Percentiles rank a stretch among this genome's conserved stretches.
Conservation (phyloP, 1,140 invertebrate genomes). For the Aporrectodea caliginosa region DNA sequence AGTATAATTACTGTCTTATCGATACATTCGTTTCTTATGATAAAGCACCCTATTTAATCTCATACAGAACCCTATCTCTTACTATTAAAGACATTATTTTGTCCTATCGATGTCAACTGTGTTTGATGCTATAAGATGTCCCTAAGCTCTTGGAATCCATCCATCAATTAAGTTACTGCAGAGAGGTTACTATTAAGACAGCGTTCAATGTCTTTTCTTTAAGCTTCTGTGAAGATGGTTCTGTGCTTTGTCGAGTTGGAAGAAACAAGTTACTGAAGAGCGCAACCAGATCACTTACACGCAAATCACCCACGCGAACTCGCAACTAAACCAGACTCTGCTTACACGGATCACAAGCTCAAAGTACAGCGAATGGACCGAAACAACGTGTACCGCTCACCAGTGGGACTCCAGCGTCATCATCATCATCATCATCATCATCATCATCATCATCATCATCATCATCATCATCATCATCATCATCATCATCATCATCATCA, state of each 20-base stretch:
- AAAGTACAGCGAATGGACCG: not conserved
- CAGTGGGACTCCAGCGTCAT: not conserved
- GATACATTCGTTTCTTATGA: too few species aligned
- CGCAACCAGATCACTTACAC: not conserved
- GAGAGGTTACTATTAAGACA: too few species aligned
- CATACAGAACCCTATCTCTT: too few species aligned
- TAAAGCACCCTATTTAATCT: too few species aligned
- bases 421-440: constrained; percentile 12
- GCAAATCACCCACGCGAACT: not conserved
- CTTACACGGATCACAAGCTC: not conserved
- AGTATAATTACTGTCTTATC: too few species aligned
- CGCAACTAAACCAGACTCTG: not conserved
- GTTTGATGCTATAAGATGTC: too few species aligned
- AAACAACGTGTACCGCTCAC: not conserved
- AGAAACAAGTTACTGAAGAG: not conserved
- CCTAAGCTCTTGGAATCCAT: too few species aligned
- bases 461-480: constrained; percentile 16
- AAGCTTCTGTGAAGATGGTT: too few species aligned
- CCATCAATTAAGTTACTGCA: too few species aligned
- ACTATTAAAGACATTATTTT: too few species aligned
- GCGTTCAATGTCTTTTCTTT: too few species aligned
- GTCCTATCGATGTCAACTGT: too few species aligned
- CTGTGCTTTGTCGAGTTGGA: not conserved
- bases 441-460: constrained; percentile 17
- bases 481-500: constrained; percentile 13